phyloP scores from a whole-genome alignment of 2,797 vertebrate genomes.

The Phalloptychus januarius region DNA sequence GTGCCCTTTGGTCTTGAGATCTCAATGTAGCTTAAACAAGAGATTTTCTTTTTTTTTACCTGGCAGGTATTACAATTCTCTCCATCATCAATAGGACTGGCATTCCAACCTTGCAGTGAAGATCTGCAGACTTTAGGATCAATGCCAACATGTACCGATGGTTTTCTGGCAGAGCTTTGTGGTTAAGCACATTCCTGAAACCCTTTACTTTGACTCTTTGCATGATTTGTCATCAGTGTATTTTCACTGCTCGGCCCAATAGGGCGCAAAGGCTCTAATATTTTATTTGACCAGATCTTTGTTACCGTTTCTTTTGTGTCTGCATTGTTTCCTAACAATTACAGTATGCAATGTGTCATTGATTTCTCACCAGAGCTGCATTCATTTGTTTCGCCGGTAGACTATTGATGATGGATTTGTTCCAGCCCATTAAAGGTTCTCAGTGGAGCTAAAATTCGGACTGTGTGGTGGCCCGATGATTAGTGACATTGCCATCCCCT shows the following conservation, averaged over 20 bases:
- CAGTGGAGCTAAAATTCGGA: not conserved
- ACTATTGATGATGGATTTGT: not conserved
- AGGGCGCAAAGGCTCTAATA: not conserved
- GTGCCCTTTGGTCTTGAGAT: not conserved
- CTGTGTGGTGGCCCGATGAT: not conserved
- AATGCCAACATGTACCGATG: not conserved
- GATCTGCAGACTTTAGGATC: not conserved
- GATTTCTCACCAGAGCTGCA: not conserved
- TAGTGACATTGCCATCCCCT: not conserved
- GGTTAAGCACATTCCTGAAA: not conserved
- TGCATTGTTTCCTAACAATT: not conserved
- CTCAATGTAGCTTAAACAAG: not conserved
- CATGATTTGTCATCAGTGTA: not conserved
- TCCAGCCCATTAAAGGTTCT: conserved; percentile 2
- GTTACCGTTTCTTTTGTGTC: not conserved
- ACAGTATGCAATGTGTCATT: not conserved
- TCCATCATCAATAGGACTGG: not conserved
- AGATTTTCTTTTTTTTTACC: not conserved
- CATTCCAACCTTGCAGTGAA: not conserved
- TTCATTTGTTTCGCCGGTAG: not conserved
- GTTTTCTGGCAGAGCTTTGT: not conserved
- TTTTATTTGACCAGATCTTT: not conserved
- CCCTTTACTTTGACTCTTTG: not conserved
- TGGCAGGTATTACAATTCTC: not conserved
- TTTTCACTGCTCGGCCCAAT: not conserved